A percentile compares a stretch with the other conserved stretches of the same genome.
Evolutionary conservation across 2,113 vertebrate species (phyloP).

Genomic region (Lagopus leucura): DNA sequence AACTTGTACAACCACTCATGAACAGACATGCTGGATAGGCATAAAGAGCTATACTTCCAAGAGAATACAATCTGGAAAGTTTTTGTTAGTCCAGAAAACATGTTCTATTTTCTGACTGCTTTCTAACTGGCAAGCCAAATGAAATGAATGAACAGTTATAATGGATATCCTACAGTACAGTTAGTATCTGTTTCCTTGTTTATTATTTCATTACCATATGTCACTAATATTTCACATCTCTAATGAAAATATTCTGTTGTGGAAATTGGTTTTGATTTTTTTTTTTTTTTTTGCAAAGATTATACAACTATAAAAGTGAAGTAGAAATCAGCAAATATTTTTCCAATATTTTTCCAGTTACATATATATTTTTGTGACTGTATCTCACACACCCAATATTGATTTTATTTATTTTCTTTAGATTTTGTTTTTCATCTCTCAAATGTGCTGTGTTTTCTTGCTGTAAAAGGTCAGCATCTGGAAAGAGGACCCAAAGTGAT

Average conservation of each 20-base stretch:
- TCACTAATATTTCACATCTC: not conserved
- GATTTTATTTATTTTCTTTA: not conserved
- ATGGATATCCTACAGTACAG: rapidly evolving
- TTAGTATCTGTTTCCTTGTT: rapidly evolving
- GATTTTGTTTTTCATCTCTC: not conserved
- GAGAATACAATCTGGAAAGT: not conserved
- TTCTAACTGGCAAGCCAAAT: not conserved
- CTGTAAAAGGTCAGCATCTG: conserved; percentile 34
- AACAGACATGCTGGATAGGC: not conserved
- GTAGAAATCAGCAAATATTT: not conserved
- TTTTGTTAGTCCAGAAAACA: not conserved
- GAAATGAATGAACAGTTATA: not conserved
- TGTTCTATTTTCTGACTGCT: not conserved
- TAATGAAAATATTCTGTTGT: not conserved
- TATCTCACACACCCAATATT: rapidly evolving
- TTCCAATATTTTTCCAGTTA: not conserved
- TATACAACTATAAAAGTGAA: not conserved
- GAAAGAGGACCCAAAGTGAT: conserved; percentile 16
- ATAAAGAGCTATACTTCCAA: not conserved
- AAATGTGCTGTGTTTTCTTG: not conserved
- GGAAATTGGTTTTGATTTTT: not conserved
- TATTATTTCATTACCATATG: not conserved
- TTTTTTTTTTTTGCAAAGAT: not conserved
- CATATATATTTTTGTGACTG: not conserved
- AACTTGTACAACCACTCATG: not conserved